These are phyloP conservation scores for Triplophysa rosa DNA, from an alignment of 2,113 vertebrate species.

Conservation along the genomic window DNA sequence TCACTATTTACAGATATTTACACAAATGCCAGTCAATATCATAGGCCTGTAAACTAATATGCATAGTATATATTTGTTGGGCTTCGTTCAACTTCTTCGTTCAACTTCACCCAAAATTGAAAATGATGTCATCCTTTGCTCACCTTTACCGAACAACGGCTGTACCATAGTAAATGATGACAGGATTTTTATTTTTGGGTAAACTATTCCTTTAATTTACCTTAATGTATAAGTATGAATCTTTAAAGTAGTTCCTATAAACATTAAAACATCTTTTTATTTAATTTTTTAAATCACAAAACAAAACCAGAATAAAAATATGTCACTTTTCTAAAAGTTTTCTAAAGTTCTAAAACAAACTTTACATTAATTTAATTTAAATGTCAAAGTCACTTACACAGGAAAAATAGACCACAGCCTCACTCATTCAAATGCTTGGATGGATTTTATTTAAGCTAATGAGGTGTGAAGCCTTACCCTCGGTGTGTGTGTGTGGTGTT, in stretches of 20 bases:
- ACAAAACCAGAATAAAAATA: too few relatives aligned
- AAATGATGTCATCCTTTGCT: too few relatives aligned
- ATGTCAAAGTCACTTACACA: conserved; percentile 1
- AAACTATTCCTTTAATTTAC: too few relatives aligned
- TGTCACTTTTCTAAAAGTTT: neutral
- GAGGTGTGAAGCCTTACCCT: conserved; percentile 86
- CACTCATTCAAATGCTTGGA: conserved; percentile 77
- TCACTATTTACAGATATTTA: neutral
- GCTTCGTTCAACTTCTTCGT: too few relatives aligned
- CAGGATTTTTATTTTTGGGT: too few relatives aligned
- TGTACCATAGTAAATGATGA: too few relatives aligned
- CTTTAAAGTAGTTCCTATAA: too few relatives aligned
- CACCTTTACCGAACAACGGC: too few relatives aligned
- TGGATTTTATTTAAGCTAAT: conserved; percentile 88
- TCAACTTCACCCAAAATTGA: too few relatives aligned
- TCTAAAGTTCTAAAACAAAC: neutral
- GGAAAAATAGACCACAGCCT: conserved; percentile 29
- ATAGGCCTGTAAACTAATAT: neutral
- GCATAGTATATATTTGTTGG: neutral
- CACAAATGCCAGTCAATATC: neutral
- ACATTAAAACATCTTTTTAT: too few relatives aligned
- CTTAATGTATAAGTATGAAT: too few relatives aligned
- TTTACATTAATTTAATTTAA: neutral
- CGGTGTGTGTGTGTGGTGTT: conserved; percentile 78
- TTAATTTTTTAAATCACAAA: too few relatives aligned